Evolutionary conservation across 2,797 vertebrate genomes (phyloP).

Genomic region (Artibeus jamaicensis): DNA sequence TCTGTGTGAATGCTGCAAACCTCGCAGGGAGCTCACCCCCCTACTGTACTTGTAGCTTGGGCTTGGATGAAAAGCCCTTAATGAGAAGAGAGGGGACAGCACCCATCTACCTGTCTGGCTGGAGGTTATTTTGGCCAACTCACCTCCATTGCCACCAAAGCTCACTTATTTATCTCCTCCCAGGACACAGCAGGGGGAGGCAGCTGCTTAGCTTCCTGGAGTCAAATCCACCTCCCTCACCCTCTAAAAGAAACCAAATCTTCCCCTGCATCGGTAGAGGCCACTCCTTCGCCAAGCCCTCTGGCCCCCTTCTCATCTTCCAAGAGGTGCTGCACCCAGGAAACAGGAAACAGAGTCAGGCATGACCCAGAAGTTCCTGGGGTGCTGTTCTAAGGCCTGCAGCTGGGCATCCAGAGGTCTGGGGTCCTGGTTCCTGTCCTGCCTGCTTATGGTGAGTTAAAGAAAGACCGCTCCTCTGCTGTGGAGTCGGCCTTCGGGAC

Average conservation of each 20-base stretch:
- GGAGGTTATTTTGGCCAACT: neutral
- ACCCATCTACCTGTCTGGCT: neutral
- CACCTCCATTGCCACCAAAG: neutral
- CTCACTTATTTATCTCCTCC: neutral
- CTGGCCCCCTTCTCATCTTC: neutral
- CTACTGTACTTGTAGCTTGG: neutral
- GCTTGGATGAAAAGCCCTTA: neutral
- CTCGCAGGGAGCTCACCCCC: neutral
- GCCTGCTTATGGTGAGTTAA: neutral
- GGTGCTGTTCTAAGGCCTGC: neutral
- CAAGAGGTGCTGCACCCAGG: neutral
- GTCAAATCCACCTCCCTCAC: neutral
- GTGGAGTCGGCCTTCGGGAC: neutral
- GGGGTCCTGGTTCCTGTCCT: neutral
- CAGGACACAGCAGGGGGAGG: neutral
- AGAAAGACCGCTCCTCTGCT: neutral
- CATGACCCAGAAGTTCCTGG: neutral
- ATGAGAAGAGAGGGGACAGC: neutral
- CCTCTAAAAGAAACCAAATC: neutral
- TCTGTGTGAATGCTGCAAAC: neutral
- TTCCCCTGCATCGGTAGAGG: neutral
- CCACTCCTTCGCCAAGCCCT: neutral
- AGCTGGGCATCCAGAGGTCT: neutral
- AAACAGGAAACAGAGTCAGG: neutral
- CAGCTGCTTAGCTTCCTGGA: neutral